phyloP scores from a whole-genome alignment of 2,888 invertebrate species.

The Coelinius sp. region DNA sequence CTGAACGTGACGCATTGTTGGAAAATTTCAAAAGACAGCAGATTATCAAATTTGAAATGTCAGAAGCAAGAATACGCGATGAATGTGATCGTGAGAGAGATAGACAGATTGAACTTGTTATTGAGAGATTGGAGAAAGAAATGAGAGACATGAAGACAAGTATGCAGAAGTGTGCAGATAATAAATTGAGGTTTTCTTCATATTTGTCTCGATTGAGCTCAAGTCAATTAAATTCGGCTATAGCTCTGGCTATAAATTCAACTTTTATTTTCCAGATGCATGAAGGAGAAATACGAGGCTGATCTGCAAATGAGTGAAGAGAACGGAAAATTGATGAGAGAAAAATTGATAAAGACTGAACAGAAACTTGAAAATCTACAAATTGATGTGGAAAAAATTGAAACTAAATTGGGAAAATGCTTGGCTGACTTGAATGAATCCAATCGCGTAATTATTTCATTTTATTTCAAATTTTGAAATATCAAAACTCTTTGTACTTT shows the following conservation, averaged over 20 bases:
- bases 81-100: conserved; percentile 83
- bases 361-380: conserved; percentile 78
- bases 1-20: conserved; percentile 78
- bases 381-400: conserved; percentile 74
- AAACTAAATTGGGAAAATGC: conserved; percentile 78
- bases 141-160: conserved; percentile 73
- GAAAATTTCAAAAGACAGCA: conserved; percentile 77
- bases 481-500: not conserved
- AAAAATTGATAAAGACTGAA: conserved; percentile 79
- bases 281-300: conserved; percentile 83
- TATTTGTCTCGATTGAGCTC: no score
- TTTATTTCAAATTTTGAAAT: conserved; percentile 7
- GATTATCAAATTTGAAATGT: conserved; percentile 75
- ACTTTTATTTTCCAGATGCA: conserved; percentile 72
- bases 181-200: conserved; percentile 67
- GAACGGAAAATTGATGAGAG: conserved; percentile 78
- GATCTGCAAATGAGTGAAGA: conserved; percentile 79
- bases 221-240: not conserved
- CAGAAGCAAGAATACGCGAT: conserved; percentile 79
- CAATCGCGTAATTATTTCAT: conserved; percentile 73
- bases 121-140: conserved; percentile 79
- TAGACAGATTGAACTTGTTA: conserved; percentile 82
- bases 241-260: not conserved
- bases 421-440: conserved; percentile 77
- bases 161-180: conserved; percentile 76